Percentiles rank a stretch among this genome's conserved stretches.
phyloP scores from a whole-genome alignment of 2,113 vertebrate species.

The Equus quagga region DNA sequence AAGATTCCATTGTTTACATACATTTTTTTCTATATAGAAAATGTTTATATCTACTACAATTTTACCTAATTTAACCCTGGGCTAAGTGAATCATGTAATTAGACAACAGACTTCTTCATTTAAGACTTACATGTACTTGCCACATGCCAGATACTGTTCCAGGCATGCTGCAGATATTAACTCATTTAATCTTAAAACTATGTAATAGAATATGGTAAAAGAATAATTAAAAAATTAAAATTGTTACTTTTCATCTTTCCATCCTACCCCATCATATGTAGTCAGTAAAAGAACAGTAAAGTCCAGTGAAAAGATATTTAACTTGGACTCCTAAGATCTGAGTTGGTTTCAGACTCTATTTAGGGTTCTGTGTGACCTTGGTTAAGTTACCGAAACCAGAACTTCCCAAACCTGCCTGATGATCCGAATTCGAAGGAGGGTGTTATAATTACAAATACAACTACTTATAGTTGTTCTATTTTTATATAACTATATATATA shows the following conservation, averaged over 20 bases:
- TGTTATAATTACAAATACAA: not conserved
- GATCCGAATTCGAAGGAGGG: not conserved
- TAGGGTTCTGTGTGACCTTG: not conserved
- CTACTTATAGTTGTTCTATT: not conserved
- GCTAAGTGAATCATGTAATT: not conserved
- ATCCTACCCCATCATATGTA: not conserved
- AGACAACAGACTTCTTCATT: not conserved
- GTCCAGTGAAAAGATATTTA: not conserved
- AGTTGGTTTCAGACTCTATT: not conserved
- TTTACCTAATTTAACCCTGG: not conserved
- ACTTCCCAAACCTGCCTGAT: not conserved
- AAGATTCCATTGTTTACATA: not conserved
- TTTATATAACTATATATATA: not conserved
- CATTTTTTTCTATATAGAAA: conserved; percentile 40
- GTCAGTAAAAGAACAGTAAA: not conserved
- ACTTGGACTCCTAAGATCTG: not conserved
- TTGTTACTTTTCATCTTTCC: not conserved
- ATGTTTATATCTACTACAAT: conserved; percentile 17
- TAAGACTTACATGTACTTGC: not conserved
- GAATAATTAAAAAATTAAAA: not conserved
- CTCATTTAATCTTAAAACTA: conserved; percentile 18
- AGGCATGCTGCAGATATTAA: not conserved
- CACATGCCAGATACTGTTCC: not conserved
- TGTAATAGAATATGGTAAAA: not conserved
- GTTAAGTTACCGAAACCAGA: conserved; percentile 13